These are phyloP conservation scores for Eurytoma californica DNA, from an alignment of 2,888 invertebrate genomes.

Conservation along the genomic window DNA sequence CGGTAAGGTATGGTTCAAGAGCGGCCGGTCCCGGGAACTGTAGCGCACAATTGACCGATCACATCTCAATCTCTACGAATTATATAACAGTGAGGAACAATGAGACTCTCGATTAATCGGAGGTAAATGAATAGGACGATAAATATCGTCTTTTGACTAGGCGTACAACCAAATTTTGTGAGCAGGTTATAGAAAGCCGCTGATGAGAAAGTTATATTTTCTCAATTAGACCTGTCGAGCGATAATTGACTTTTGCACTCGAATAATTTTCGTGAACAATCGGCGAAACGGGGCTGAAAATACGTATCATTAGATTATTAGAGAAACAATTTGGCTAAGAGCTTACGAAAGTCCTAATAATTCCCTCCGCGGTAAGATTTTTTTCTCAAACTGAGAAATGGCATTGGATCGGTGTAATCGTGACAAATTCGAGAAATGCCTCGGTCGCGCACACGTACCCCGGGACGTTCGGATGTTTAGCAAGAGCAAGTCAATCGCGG, in stretches of 20 bases:
- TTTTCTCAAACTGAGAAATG: conserved; percentile 34
- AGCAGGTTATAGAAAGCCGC: conserved; percentile 27
- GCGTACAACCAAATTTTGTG: conserved; percentile 38
- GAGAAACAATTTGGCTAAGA: not conserved
- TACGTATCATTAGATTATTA: not conserved
- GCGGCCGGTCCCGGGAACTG: conserved; percentile 20
- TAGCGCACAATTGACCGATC: conserved; percentile 44
- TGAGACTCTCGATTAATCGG: conserved; percentile 49
- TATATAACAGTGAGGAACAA: conserved; percentile 52
- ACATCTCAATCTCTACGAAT: conserved; percentile 45
- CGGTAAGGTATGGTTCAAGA: conserved; percentile 21
- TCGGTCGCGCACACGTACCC: not conserved
- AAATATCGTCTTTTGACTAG: conserved; percentile 21
- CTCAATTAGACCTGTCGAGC: not conserved
- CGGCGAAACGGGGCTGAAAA: too few relatives aligned
- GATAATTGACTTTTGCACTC: too few relatives aligned
- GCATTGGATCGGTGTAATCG: conserved; percentile 36
- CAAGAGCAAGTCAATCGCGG: conserved; percentile 22
- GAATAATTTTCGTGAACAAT: too few relatives aligned
- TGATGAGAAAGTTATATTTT: conserved; percentile 37
- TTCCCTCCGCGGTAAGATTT: not conserved
- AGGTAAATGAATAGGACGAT: conserved; percentile 47
- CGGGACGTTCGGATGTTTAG: conserved; percentile 15
- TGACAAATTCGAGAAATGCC: conserved; percentile 48
- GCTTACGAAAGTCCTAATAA: not conserved